phyloP scores from a whole-genome alignment of 2,888 invertebrate genomes.

The Capitulum mitella region DNA sequence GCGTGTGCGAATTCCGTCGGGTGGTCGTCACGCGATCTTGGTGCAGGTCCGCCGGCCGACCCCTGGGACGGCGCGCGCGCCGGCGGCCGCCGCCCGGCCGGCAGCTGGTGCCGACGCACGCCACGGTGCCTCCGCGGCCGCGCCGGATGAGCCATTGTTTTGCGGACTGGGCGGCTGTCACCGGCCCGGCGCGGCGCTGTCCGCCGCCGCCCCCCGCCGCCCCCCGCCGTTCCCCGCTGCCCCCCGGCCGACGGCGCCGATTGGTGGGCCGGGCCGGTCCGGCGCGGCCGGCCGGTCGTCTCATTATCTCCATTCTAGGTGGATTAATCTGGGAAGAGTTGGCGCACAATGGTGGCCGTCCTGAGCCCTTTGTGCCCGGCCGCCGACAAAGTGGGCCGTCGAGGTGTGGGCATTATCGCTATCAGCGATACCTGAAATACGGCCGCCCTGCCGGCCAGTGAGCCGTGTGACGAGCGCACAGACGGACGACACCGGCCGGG shows the following conservation, averaged over 20 bases:
- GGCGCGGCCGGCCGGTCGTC: background rate
- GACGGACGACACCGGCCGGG: slow-evolving; percentile 2
- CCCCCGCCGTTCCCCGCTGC: background rate
- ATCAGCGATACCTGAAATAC: slow-evolving; percentile 12
- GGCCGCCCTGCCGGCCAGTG: background rate
- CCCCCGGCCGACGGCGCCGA: background rate
- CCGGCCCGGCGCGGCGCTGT: background rate
- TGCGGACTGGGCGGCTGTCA: background rate
- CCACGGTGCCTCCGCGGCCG: background rate
- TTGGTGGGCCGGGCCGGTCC: slow-evolving; percentile 5
- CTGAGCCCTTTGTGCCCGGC: slow-evolving; percentile 8
- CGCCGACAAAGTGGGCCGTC: slow-evolving; percentile 14
- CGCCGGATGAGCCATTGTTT: background rate
- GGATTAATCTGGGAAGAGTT: slow-evolving; percentile 24
- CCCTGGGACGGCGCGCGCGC: slow-evolving; percentile 26
- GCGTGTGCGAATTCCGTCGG: background rate
- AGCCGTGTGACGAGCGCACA: slow-evolving; percentile 7
- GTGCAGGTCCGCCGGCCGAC: slow-evolving; percentile 13
- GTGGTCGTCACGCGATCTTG: background rate
- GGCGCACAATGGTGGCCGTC: background rate
- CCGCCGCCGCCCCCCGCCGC: background rate
- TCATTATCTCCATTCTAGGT: background rate
- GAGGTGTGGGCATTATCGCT: slow-evolving; percentile 20
- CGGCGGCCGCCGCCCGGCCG: slow-evolving; percentile 26
- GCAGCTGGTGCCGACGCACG: background rate